phyloP scores from a whole-genome alignment of 2,113 vertebrate species.

The Muntiacus reevesi region DNA sequence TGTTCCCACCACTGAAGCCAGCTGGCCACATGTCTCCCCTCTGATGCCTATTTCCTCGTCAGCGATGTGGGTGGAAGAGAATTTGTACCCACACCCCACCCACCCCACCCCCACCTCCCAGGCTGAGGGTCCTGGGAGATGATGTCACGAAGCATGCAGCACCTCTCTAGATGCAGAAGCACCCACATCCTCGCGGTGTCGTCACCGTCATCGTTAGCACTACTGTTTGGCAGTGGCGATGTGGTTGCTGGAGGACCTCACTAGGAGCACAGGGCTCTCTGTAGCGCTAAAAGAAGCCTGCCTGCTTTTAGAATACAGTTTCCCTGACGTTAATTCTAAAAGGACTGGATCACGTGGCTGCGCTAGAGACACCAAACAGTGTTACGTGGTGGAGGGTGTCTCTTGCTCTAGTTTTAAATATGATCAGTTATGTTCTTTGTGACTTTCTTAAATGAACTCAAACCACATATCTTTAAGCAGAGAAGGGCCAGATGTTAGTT shows the following conservation, averaged over 20 bases:
- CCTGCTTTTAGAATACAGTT: not conserved
- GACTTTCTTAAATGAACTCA: not conserved
- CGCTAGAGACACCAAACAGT: rapidly evolving
- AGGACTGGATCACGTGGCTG: rapidly evolving
- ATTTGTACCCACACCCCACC: rapidly evolving
- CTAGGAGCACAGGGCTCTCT: not conserved
- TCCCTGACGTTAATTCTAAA: not conserved
- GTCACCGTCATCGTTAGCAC: rapidly evolving
- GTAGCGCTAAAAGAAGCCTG: rapidly evolving
- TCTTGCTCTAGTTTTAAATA: not conserved
- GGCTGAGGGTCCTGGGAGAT: not conserved
- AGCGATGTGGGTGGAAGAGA: not conserved
- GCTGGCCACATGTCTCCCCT: not conserved
- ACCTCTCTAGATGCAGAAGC: rapidly evolving
- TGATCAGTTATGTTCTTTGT: rapidly evolving
- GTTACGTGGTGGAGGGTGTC: rapidly evolving
- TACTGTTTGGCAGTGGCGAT: rapidly evolving
- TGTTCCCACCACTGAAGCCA: not conserved
- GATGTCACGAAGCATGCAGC: rapidly evolving
- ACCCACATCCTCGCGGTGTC: rapidly evolving
- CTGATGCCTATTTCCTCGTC: rapidly evolving
- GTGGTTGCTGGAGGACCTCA: too few species aligned
- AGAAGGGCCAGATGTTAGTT: too few species aligned
- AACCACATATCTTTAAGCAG: not conserved
- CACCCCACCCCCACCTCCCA: too few species aligned